These are phyloP conservation scores for Campodea augens DNA, from an alignment of 1,140 invertebrate species.

Conservation along the genomic window DNA sequence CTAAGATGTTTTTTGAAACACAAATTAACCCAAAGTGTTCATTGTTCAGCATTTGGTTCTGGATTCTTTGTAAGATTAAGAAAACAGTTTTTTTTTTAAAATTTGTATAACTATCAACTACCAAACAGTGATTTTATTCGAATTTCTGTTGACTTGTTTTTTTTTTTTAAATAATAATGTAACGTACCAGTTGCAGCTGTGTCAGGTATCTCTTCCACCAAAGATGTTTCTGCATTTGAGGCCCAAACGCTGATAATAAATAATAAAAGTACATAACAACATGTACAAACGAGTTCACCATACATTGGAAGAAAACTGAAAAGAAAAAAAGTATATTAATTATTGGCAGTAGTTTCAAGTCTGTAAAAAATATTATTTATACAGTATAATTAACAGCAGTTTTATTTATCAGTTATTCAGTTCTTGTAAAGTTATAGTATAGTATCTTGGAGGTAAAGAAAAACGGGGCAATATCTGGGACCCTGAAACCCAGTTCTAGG, in stretches of 20 bases:
- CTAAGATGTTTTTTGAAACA: no score
- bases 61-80: no score
- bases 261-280: constrained; percentile 37
- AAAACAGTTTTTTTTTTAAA: background rate
- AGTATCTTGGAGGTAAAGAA: constrained; percentile 27
- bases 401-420: background rate
- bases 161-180: background rate
- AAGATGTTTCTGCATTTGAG: constrained; percentile 28
- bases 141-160: background rate
- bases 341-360: constrained; percentile 1
- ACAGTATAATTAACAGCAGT: no score
- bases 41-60: no score
- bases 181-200: constrained; percentile 29
- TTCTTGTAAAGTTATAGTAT: background rate
- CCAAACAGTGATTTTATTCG: background rate
- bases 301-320: constrained; percentile 22
- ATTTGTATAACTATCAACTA: background rate
- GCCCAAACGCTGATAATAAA: constrained; percentile 31
- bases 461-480: background rate
- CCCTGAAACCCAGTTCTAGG: no score
- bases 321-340: constrained; percentile 5
- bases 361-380: background rate
- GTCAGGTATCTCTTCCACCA: constrained; percentile 41
- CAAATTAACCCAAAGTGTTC: no score
- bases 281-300: constrained; percentile 33